These are phyloP conservation scores for Drosophila bifasciata DNA, from an alignment of 1,140 invertebrate genomes.

Conservation along the genomic window DNA sequence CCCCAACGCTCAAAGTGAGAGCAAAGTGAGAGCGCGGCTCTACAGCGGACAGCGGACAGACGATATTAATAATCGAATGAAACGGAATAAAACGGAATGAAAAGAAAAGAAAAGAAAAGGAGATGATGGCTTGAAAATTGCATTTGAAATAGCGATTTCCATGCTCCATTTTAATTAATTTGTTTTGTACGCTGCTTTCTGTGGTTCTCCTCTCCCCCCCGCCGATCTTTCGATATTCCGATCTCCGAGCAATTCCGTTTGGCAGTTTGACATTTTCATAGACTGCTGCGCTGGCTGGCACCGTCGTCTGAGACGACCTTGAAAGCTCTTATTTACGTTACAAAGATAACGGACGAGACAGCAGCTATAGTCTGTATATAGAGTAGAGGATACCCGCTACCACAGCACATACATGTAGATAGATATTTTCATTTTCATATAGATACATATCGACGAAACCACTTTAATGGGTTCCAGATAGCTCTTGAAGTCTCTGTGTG, in stretches of 20 bases:
- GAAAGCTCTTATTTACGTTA: slow-evolving; percentile 19
- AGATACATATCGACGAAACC: neutral
- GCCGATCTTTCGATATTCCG: too few relatives aligned
- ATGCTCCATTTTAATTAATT: slow-evolving; percentile 51
- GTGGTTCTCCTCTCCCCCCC: neutral
- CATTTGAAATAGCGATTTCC: slow-evolving; percentile 44
- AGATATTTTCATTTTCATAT: neutral
- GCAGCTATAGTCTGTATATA: too few relatives aligned
- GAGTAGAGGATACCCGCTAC: too few relatives aligned
- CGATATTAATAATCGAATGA: slow-evolving; percentile 47
- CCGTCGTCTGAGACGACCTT: slow-evolving; percentile 17
- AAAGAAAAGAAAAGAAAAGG: neutral
- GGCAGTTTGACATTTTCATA: slow-evolving; percentile 10
- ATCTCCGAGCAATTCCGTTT: slow-evolving; percentile 17
- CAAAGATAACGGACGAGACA: too few relatives aligned
- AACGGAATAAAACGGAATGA: slow-evolving; percentile 17
- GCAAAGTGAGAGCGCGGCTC: slow-evolving; percentile 43
- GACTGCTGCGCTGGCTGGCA: slow-evolving; percentile 3
- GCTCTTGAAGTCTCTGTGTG: too few relatives aligned
- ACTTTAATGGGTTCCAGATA: neutral
- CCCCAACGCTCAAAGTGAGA: slow-evolving; percentile 16
- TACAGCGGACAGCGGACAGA: neutral
- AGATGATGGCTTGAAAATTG: slow-evolving; percentile 29
- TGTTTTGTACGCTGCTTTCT: slow-evolving; percentile 1
- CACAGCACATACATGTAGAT: too few relatives aligned